Percentiles rank a stretch among this genome's conserved stretches.
Conservation (phyloP, 2,888 invertebrate species). For the Drosophila mercatorum region DNA sequence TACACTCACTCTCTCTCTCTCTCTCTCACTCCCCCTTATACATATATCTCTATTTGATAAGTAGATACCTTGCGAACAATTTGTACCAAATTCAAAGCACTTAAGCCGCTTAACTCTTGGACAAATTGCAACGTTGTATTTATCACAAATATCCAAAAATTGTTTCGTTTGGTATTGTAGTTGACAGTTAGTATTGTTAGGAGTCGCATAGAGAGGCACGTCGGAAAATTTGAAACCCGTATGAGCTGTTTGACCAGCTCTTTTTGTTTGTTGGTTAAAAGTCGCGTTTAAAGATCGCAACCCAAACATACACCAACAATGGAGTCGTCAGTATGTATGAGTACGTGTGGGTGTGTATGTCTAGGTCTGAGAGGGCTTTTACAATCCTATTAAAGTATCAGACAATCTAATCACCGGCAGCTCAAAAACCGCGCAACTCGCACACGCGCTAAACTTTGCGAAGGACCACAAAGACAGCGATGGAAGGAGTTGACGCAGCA, state of each 20-base stretch:
- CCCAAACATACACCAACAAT: slow-evolving; percentile 21
- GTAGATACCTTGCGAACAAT: slow-evolving; percentile 8
- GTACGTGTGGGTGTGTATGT: slow-evolving; percentile 1
- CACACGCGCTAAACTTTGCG: slow-evolving; percentile 68
- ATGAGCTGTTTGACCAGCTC: slow-evolving; percentile 22
- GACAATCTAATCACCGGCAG: slow-evolving; percentile 77
- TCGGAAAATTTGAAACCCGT: not conserved
- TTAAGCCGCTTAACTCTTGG: slow-evolving; percentile 58
- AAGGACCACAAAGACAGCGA: slow-evolving; percentile 47
- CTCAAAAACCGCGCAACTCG: slow-evolving; percentile 72
- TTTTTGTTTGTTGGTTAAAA: slow-evolving; percentile 15
- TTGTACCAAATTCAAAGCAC: slow-evolving; percentile 35
- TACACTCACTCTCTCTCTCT: not conserved
- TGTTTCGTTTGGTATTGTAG: not conserved
- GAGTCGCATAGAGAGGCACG: no score
- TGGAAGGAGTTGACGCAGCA: not conserved
- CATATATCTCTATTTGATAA: not conserved
- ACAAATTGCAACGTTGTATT: slow-evolving; percentile 37
- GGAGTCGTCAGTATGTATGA: not conserved
- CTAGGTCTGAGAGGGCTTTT: slow-evolving; percentile 49
- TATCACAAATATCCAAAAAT: slow-evolving; percentile 8
- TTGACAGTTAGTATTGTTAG: slow-evolving; percentile 13
- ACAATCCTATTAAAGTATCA: slow-evolving; percentile 79
- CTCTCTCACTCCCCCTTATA: not conserved
- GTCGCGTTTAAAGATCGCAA: slow-evolving; percentile 29